Conservation (phyloP, 2,797 vertebrate species). For the Botia almorhae region DNA sequence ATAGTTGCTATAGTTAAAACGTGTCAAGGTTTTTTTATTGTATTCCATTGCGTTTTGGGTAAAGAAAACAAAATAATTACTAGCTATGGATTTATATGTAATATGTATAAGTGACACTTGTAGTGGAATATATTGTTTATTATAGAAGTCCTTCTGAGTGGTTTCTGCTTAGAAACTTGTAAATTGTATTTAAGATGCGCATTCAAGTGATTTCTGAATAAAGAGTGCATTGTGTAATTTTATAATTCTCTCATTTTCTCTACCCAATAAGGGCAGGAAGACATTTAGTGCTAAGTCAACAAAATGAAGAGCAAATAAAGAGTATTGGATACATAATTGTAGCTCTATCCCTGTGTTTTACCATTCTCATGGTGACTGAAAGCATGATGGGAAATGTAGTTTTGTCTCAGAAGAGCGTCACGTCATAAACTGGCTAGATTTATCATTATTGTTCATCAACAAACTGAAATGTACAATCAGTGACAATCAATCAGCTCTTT, state of each 20-base stretch:
- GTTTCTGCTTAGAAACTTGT: neutral
- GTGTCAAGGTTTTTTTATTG: too few species aligned
- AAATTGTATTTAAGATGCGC: neutral
- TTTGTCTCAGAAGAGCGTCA: neutral
- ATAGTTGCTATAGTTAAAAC: neutral
- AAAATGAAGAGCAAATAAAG: slow-evolving; percentile 12
- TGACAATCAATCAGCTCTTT: too few species aligned
- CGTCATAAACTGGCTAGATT: neutral
- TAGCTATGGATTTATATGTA: neutral
- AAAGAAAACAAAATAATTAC: neutral
- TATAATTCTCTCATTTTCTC: neutral
- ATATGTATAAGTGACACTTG: neutral
- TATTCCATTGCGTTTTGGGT: too few species aligned
- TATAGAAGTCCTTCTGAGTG: neutral
- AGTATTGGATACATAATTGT: slow-evolving; percentile 5
- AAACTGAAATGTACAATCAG: too few species aligned
- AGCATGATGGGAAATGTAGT: neutral
- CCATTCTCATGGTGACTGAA: neutral
- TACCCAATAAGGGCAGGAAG: neutral
- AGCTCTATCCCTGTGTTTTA: neutral
- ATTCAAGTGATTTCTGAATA: neutral
- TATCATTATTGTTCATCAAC: too few species aligned
- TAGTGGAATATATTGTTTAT: neutral
- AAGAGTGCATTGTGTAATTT: neutral
- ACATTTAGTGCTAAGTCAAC: neutral